A percentile compares a stretch with the other conserved stretches of the same genome.
These are phyloP conservation scores for Tauraco hartlaubi DNA, from an alignment of 2,797 vertebrate species.

Conservation along the genomic window DNA sequence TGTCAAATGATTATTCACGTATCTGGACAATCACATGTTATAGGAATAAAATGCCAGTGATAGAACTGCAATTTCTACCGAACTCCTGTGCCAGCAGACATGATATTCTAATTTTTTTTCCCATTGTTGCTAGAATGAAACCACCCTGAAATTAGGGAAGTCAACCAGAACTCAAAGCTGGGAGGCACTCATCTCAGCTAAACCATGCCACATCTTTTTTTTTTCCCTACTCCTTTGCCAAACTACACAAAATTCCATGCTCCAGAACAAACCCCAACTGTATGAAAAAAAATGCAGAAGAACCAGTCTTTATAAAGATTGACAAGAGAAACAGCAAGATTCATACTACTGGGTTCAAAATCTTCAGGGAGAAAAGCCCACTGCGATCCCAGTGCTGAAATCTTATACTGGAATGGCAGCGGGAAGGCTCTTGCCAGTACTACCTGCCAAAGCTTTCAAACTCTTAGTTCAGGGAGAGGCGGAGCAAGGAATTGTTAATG, in stretches of 20 bases:
- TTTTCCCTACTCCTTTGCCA: neutral
- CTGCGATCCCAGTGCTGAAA: neutral
- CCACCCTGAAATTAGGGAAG: neutral
- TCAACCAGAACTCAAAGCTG: neutral
- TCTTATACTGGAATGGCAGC: neutral
- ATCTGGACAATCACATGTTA: neutral
- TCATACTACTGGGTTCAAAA: neutral
- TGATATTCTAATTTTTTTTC: neutral
- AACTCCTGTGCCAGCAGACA: neutral
- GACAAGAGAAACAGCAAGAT: neutral
- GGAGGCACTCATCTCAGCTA: neutral
- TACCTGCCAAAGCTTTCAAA: neutral
- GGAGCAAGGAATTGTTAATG: neutral
- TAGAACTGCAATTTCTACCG: neutral
- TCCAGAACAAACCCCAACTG: neutral
- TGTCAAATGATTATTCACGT: neutral
- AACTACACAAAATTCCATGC: neutral
- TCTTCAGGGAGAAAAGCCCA: neutral
- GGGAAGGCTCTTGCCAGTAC: neutral
- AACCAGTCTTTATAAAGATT: neutral
- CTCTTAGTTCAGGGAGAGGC: no score
- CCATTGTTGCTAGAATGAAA: neutral
- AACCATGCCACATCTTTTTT: neutral
- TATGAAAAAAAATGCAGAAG: neutral
- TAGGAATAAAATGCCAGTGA: neutral